Evolutionary conservation across 2,797 vertebrate species (phyloP).

Genomic region (Nasua narica): DNA sequence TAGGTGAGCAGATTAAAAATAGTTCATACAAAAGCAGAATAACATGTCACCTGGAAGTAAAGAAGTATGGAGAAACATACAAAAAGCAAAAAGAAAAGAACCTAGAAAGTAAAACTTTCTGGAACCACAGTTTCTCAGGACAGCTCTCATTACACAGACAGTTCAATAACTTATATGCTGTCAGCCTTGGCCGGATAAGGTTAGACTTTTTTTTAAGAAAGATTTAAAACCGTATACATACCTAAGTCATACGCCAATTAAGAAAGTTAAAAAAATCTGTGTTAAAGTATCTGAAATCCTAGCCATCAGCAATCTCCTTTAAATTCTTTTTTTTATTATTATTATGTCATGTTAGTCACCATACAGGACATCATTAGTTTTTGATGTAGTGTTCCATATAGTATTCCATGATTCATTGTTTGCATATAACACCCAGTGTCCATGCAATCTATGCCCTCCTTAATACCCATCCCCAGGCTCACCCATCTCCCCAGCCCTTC

Average conservation of each 20-base stretch:
- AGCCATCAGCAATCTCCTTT: not conserved
- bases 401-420: no score
- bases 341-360: no score
- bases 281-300: not conserved
- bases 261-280: not conserved
- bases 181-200: not conserved
- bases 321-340: not conserved
- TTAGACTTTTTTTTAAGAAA: not conserved
- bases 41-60: not conserved
- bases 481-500: no score
- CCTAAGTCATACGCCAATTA: not conserved
- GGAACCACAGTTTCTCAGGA: not conserved
- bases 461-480: no score
- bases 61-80: not conserved
- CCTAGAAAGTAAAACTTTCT: not conserved
- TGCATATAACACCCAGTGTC: no score
- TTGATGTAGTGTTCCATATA: no score
- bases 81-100: not conserved
- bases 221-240: not conserved
- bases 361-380: no score
- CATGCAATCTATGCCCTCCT: no score
- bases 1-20: not conserved
- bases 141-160: not conserved
- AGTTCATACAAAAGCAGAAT: not conserved
- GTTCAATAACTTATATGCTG: not conserved